Base-by-base conservation (phyloP, 2,113 vertebrate species). In the Tragelaphus scriptus region DNA sequence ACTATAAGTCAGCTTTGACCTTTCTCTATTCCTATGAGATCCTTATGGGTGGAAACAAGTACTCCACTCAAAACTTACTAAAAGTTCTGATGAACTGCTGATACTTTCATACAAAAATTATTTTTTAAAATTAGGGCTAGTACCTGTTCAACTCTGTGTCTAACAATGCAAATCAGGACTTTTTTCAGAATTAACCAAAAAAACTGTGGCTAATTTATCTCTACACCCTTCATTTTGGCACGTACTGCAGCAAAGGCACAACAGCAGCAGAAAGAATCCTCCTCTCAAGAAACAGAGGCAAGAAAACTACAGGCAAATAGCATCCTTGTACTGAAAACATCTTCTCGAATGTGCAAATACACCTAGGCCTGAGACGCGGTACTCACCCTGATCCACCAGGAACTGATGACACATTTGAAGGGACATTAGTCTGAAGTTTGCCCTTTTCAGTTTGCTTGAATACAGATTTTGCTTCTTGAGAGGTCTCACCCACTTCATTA, bases 401-500 rank as follows among this genome's bases (percentile, higher is more conserved):
- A 40, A 97, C 82, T 1, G 97, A 90, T 0, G 93, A 15, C 12
- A 97, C 95, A 80, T 97, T 55, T 7, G 97, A 91, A 44, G 91
- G n/a, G 17, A 79, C 88, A 28, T 53, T 80, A 5, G 96, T 13
- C 65, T 98, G 98, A 23, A 91, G 23, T 36, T 98, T 97, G 51
- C 94, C 97, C 65, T 98, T 99, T 92, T 99, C 99, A 19, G 99
- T 99, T 81, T 99, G 99, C 97, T 99, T 99, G 88, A 99, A 98
- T 80, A 99, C 99, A 86, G 91, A 99, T 97, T 99, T 99, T 4
- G 99, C 99, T 98, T 99, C 99, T 97, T 98, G 99, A 53, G 99
- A 99, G 88, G 99, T 97, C 15, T 99, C 99, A 19, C 99, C 99
- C 9, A 99, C 99, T 98, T 99, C 99, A 98, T 99, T 99, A 85